Evolutionary conservation across 37 sponge, comb jelly and placozoan genomes (phyloP).

Genomic region (Chondrilla cf. caribensis): DNA sequence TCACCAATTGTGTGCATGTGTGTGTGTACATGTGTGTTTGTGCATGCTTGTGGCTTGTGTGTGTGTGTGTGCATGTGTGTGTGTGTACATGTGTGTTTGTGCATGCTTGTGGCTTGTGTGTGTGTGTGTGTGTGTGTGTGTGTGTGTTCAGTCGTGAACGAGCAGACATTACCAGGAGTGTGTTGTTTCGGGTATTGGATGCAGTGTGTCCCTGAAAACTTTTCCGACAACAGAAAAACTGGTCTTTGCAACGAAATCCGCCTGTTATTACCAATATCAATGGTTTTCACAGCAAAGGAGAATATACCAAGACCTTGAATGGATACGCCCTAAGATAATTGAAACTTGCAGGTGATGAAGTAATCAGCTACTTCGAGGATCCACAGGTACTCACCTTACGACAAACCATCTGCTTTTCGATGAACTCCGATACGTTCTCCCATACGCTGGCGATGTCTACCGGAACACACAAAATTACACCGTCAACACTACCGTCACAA

Average conservation of each 20-base stretch:
- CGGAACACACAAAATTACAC: neutral
- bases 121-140: no score
- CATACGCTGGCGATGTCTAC: slow-evolving; percentile 66
- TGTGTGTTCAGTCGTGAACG: no score
- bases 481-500: neutral
- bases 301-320: slow-evolving; percentile 76
- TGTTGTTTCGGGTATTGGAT: slow-evolving; percentile 56
- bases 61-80: neutral
- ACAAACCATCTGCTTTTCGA: slow-evolving; percentile 57
- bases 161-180: slow-evolving; percentile 48
- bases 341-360: neutral
- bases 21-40: neutral
- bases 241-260: slow-evolving; percentile 69
- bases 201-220: slow-evolving; percentile 70
- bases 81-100: neutral
- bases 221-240: slow-evolving; percentile 83
- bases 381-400: slow-evolving; percentile 43
- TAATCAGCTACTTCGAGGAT: neutral
- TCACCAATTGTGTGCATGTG: neutral
- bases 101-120: no score
- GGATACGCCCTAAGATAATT: slow-evolving; percentile 61
- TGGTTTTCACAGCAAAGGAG: slow-evolving; percentile 65
- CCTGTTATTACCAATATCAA: slow-evolving; percentile 70
- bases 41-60: neutral
- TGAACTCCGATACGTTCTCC: slow-evolving; percentile 52